These are phyloP conservation scores for Nineta flava DNA, from an alignment of 2,888 invertebrate genomes.

Conservation along the genomic window DNA sequence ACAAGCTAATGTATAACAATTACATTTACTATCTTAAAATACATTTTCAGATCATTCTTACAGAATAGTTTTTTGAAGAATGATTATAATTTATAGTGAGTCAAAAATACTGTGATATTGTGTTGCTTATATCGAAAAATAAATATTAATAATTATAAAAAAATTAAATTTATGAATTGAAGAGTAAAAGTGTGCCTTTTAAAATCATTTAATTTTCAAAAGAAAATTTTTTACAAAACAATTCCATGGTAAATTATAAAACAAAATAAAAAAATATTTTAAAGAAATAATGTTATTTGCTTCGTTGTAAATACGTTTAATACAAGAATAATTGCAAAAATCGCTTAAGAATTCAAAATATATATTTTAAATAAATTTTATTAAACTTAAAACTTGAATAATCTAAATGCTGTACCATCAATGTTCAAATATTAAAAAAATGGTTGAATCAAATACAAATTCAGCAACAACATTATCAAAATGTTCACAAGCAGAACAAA, in stretches of 20 bases:
- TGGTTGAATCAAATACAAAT: slow-evolving; percentile 27
- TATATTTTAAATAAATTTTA: slow-evolving; percentile 1
- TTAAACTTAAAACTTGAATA: not conserved
- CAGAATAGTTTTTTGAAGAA: no score
- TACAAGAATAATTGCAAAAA: not conserved
- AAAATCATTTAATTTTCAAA: not conserved
- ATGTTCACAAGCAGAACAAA: not conserved
- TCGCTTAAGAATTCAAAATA: not conserved
- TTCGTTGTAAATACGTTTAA: not conserved
- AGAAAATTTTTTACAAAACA: not conserved
- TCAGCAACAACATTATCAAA: slow-evolving; percentile 3
- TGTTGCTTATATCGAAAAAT: not conserved
- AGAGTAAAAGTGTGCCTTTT: not conserved
- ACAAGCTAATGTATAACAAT: no score
- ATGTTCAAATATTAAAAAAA: slow-evolving; percentile 15
- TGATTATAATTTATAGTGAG: no score
- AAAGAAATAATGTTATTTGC: not conserved
- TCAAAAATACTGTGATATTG: no score
- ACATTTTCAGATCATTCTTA: no score
- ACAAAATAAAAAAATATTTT: no score
- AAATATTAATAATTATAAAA: not conserved
- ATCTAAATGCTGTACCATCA: slow-evolving; percentile 8
- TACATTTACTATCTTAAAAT: no score
- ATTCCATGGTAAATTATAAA: not conserved
- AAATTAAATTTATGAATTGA: not conserved